These are phyloP conservation scores for Philonicus albiceps DNA, from an alignment of 2,888 invertebrate species.

Conservation along the genomic window DNA sequence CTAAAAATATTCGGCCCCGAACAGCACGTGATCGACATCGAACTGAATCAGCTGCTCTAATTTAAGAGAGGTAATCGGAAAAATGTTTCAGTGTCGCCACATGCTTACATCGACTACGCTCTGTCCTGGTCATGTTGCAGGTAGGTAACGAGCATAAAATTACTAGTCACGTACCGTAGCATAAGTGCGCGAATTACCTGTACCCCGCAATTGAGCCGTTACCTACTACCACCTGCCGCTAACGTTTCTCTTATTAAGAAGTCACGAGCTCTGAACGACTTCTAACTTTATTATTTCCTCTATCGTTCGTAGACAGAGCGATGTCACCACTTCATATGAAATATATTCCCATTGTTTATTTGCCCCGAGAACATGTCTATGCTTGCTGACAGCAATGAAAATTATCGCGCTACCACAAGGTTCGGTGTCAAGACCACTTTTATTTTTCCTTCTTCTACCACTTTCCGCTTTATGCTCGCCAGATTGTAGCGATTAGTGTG, in stretches of 20 bases:
- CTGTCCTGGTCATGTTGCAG: background rate
- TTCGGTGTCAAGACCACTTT: background rate
- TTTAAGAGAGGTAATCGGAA: background rate
- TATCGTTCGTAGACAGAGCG: background rate
- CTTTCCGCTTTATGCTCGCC: background rate
- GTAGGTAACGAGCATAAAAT: background rate
- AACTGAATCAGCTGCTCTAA: background rate
- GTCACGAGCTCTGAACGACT: background rate
- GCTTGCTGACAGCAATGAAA: background rate
- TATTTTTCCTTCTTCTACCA: background rate
- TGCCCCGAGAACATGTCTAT: background rate
- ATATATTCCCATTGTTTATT: background rate
- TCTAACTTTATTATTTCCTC: background rate
- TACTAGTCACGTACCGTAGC: background rate
- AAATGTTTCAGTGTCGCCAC: background rate
- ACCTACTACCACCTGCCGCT: background rate
- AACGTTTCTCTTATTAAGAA: background rate
- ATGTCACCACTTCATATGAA: background rate
- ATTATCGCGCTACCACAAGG: background rate
- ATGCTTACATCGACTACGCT: background rate
- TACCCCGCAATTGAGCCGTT: background rate
- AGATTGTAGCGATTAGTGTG: background rate
- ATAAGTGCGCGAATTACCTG: background rate
- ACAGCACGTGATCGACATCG: background rate
- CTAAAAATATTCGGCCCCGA: background rate